Base-by-base conservation (phyloP, 2,797 vertebrate genomes). In the Falco concolor region DNA sequence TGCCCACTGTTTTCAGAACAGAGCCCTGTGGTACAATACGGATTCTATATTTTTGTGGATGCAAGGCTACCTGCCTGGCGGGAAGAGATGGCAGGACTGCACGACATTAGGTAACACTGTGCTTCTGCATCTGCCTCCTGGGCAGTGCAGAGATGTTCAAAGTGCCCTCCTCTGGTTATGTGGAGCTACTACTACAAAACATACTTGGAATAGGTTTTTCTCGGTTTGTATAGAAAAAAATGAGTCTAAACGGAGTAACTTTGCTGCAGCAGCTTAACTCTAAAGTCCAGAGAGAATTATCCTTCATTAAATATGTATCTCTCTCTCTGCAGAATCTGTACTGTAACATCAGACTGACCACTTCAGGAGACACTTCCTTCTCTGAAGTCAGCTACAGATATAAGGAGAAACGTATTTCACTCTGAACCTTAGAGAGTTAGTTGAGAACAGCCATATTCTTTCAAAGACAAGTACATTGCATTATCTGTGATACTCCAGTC, bases 391-490 rank as follows among this genome's bases (percentile, higher is more conserved):
- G 96, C 96, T 95, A 89, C 97, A 97, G 95, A 97, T 92, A 92
- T 27, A 94, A 95, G 60, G 96, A 96, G 93, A 94, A 95, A 95
- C 18, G 18, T 97, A 90, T 96, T 97, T 95, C 47, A 88, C 97
- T 98, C 97, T 97, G 97, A 97, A 98, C 97, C 95, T 97, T 97
- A 97, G 98, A 96, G 98, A 97, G 95, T 93, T 96, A 97, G 96
- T 97, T 97, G 97, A 97, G 96, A 98, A 98, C 98, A 98, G 98
- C 98, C 98, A 98, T 98, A 98, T 98, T 98, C 97, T 98, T 97
- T 85, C 87, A 89, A 95, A 94, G 91, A 90, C 91, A 94, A 97
- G 94, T 98, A 98, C 97, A 87, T 97, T 97, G 97, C 97, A 92
- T 98, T 98, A 96, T 95, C 96, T 98, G 97, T 98, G 97, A 96